These are phyloP conservation scores for Acanthiza pusilla DNA, from an alignment of 2,797 vertebrate genomes.

Conservation along the genomic window DNA sequence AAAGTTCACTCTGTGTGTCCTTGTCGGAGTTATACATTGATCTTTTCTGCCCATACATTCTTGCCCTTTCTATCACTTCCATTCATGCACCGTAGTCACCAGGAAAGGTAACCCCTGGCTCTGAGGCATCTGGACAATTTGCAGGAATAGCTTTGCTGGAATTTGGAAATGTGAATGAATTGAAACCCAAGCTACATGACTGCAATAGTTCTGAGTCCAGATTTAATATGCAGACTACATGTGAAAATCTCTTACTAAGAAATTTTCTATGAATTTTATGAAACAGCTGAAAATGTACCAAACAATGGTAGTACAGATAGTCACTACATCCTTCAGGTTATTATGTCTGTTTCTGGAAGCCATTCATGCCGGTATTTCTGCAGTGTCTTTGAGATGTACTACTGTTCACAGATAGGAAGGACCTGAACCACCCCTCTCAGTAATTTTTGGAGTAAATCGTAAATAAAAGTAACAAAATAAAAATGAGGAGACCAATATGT, in stretches of 20 bases:
- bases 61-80: neutral
- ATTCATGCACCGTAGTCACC: neutral
- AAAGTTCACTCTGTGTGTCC: neutral
- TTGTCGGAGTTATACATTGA: neutral
- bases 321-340: neutral
- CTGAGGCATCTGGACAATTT: neutral
- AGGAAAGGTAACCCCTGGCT: neutral
- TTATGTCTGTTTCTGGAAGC: neutral
- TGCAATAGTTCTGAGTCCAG: neutral
- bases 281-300: neutral
- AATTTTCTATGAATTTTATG: neutral
- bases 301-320: neutral
- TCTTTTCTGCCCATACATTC: neutral
- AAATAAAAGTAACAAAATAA: neutral
- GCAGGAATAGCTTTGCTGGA: neutral
- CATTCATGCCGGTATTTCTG: neutral
- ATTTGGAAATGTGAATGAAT: neutral
- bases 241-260: neutral
- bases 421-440: neutral
- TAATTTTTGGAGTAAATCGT: neutral
- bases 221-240: neutral
- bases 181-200: neutral
- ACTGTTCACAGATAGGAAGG: neutral
- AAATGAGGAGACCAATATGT: neutral
- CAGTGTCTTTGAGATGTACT: neutral